Evolutionary conservation across 1,140 invertebrate genomes (phyloP), one percentile per base, ranked within the genome.

Genomic region (Thaumatotibia leucotreta): DNA sequence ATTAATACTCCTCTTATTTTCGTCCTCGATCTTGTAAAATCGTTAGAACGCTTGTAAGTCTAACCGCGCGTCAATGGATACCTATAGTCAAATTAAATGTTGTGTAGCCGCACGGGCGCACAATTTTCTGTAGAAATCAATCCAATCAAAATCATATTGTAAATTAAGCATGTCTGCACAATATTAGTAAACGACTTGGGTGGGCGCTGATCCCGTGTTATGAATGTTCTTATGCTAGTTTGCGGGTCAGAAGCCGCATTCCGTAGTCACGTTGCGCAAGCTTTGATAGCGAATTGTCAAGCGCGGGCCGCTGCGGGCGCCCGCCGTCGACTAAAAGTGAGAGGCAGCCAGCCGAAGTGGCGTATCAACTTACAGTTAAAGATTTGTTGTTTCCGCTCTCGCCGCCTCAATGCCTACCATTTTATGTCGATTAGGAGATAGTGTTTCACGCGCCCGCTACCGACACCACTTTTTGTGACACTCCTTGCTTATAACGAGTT

Each of bases 361-460:
- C 75, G 74, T 79, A 77, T 86, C 83, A 75, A 64, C 77, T 87
- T 85, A 86, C 86, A 80, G 70, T 67, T 75, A 75, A 76, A 88
- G 82, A 88, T 84, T 86, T 84, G 78, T 84, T 84, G 79, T 89
- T 86, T 89, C 88, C 86, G 84, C 74, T 88, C 80, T 84, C 77
- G 82, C 76, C 80, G 84, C 79, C 78, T 86, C 84, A 90, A 90
- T 88, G 86, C 80, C 83, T 88, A 87, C 85, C 84, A 88, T 88
- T 90, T 90, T 87, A 83, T 89, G 80, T 87, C 83, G 84, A 90
- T 88, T 83, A 80, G 79, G 69, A 90, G 86, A 90, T 90, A 88
- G 83, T 88, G 83, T 91, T 90, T 86, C 86, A 88, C 80, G 81
- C 83, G 83, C 79, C 72, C 76, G 88, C 86, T 90, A 89, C 86